phyloP scores from a whole-genome alignment of 1,140 invertebrate genomes.

The Heliconius melpomene region DNA sequence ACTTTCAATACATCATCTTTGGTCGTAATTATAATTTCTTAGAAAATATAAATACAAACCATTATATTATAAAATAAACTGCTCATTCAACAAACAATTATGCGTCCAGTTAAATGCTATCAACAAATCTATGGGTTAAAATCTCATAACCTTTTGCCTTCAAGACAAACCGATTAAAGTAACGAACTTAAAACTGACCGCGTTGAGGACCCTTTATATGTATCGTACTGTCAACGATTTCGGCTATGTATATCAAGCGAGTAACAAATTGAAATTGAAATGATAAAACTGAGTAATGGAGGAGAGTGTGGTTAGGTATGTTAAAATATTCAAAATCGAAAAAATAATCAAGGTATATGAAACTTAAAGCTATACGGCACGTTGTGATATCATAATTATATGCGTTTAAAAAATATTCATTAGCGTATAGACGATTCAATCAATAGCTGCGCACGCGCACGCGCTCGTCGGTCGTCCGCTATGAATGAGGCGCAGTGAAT shows the following conservation, averaged over 20 bases:
- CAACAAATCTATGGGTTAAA: conserved; percentile 72
- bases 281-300: conserved; percentile 4
- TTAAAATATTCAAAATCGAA: not conserved
- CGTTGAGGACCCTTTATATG: conserved; percentile 48
- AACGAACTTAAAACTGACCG: conserved; percentile 45
- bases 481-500: conserved; percentile 73
- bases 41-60: conserved; percentile 61
- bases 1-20: conserved; percentile 56
- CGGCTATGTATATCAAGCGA: not conserved
- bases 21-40: conserved; percentile 60
- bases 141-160: conserved; percentile 76
- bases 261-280: not conserved
- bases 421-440: conserved; percentile 16
- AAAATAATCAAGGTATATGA: not conserved
- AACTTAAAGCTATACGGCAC: not conserved
- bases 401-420: conserved; percentile 3
- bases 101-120: conserved; percentile 71
- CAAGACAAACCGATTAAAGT: conserved; percentile 58
- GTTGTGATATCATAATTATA: conserved; percentile 4
- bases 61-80: conserved; percentile 70
- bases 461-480: conserved; percentile 46
- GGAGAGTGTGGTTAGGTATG: not conserved
- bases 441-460: conserved; percentile 50
- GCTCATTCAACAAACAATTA: conserved; percentile 71
- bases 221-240: conserved; percentile 28